Percentiles rank a stretch among this genome's conserved stretches.
These are phyloP conservation scores for Paramormyrops kingsleyae DNA, from an alignment of 2,113 vertebrate genomes.

Conservation along the genomic window DNA sequence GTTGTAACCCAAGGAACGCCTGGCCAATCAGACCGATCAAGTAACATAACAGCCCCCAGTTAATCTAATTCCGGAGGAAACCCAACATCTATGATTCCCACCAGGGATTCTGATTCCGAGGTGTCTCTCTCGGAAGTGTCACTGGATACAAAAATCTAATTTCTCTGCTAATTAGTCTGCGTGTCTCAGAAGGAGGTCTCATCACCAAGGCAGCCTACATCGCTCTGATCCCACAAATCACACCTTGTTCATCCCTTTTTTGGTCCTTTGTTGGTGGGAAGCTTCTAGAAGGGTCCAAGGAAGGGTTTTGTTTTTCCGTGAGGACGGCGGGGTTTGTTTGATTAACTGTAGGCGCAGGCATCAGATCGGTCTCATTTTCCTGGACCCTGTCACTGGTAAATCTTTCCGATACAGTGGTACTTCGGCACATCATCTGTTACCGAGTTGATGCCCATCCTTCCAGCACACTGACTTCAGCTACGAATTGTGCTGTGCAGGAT, in stretches of 20 bases:
- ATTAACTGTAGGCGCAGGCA: background rate
- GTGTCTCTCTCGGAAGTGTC: conserved; percentile 44
- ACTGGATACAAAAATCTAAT: conserved; percentile 55
- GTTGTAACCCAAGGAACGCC: conserved; percentile 36
- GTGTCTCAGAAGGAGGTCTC: background rate
- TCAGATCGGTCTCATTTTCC: background rate
- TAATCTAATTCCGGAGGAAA: conserved; percentile 60
- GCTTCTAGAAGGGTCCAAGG: background rate
- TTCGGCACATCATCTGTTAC: background rate
- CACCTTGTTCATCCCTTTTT: background rate
- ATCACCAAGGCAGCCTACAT: background rate
- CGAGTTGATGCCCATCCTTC: background rate
- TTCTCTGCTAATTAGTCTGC: conserved; percentile 33
- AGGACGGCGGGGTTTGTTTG: background rate
- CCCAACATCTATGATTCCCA: conserved; percentile 53
- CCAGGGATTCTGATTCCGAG: conserved; percentile 58
- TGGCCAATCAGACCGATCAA: conserved; percentile 50
- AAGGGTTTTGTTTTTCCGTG: background rate
- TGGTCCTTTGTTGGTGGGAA: background rate
- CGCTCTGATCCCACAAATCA: background rate
- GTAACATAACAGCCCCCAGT: conserved; percentile 59
- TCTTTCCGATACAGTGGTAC: background rate
- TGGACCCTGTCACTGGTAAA: background rate
- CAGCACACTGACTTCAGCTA: background rate
- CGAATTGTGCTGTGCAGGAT: background rate